Conservation (phyloP, 2,113 vertebrate species). For the Cyprinodon brontotheroides region DNA sequence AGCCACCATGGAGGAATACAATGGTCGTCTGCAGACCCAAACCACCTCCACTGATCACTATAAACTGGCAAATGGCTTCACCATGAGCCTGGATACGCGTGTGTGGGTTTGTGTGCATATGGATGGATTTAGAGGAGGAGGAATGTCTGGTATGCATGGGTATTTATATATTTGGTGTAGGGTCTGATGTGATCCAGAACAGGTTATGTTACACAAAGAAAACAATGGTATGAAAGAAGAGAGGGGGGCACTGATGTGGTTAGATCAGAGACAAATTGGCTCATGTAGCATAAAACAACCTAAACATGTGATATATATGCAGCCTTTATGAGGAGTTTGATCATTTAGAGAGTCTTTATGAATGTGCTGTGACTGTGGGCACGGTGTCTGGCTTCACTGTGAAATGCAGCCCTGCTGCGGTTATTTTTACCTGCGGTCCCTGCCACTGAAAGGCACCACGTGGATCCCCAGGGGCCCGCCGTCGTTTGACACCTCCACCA, state of each 20-base stretch:
- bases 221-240: background rate
- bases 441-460: slow-evolving; percentile 98
- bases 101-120: slow-evolving; percentile 2
- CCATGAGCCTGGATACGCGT: slow-evolving; percentile 23
- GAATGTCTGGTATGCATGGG: slow-evolving; percentile 18
- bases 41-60: slow-evolving; percentile 51
- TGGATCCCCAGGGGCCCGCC: slow-evolving; percentile 98
- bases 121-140: background rate
- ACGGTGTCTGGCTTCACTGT: background rate
- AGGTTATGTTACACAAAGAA: background rate
- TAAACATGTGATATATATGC: background rate
- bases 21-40: slow-evolving; percentile 53
- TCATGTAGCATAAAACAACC: background rate
- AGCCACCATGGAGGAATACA: slow-evolving; percentile 40
- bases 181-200: slow-evolving; percentile 4
- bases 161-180: background rate
- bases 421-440: slow-evolving; percentile 93
- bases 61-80: slow-evolving; percentile 61
- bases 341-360: background rate
- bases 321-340: background rate
- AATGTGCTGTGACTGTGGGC: too few species aligned
- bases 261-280: background rate
- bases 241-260: background rate
- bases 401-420: background rate
- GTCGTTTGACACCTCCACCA: slow-evolving; percentile 96